Evolutionary conservation across 2,888 invertebrate genomes (phyloP).

Genomic region (Sminthurides aquaticus): DNA sequence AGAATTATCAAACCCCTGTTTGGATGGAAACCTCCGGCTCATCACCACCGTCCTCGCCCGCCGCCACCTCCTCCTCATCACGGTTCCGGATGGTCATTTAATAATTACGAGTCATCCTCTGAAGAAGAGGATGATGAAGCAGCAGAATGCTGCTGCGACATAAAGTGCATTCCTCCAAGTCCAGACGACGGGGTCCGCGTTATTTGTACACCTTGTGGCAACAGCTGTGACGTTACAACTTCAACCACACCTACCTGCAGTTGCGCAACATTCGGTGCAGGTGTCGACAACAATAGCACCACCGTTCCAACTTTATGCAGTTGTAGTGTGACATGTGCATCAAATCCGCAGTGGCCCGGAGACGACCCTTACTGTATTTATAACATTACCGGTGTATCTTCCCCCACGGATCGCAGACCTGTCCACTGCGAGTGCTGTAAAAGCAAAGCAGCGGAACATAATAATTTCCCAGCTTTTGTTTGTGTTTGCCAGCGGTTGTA

Average conservation of each 20-base stretch:
- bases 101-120: constrained; percentile 1
- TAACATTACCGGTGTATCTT: constrained; percentile 13
- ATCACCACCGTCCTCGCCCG: neutral
- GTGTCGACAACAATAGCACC: neutral
- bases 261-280: constrained; percentile 17
- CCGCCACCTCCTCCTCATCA: neutral
- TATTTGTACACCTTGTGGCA: constrained; percentile 13
- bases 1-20: neutral
- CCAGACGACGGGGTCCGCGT: constrained; percentile 4
- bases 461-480: constrained; percentile 16
- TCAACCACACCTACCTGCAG: constrained; percentile 6
- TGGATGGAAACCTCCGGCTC: neutral
- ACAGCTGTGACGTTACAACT: constrained; percentile 14
- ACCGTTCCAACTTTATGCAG: constrained; percentile 1
- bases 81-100: constrained; percentile 5
- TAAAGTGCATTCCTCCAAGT: constrained; percentile 9
- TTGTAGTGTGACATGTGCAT: constrained; percentile 17
- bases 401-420: neutral
- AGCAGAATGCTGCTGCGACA: constrained; percentile 7
- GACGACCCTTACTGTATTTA: constrained; percentile 18
- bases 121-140: constrained; percentile 5
- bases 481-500: constrained; percentile 16
- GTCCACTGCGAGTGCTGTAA: constrained; percentile 20
- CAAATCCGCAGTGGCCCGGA: neutral
- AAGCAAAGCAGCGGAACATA: constrained; percentile 15